Evolutionary conservation across 1,140 invertebrate genomes (phyloP).

Genomic region (Nasonia longicornis): DNA sequence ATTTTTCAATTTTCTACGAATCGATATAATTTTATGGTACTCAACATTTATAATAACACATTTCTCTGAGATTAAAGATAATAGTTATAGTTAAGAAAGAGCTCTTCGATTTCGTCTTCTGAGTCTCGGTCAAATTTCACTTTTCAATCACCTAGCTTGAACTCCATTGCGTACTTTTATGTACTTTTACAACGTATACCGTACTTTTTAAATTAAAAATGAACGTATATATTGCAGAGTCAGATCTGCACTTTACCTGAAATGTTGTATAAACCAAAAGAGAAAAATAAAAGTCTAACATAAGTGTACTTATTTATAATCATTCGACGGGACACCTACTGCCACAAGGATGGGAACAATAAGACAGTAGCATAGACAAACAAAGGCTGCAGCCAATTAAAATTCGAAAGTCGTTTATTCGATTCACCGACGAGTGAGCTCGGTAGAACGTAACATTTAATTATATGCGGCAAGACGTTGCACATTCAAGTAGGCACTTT

Average conservation of each 20-base stretch:
- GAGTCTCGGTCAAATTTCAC: conserved; percentile 9
- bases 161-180: conserved; percentile 15
- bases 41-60: too few relatives aligned
- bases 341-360: background rate
- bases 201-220: conserved; percentile 28
- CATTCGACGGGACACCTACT: background rate
- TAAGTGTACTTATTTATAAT: conserved; percentile 9
- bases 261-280: conserved; percentile 15
- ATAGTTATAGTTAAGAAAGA: background rate
- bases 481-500: conserved; percentile 32
- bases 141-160: conserved; percentile 21
- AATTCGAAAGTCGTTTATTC: conserved; percentile 41
- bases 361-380: background rate
- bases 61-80: too few relatives aligned
- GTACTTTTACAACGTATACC: conserved; percentile 31
- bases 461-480: conserved; percentile 36
- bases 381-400: background rate
- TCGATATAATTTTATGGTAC: too few relatives aligned
- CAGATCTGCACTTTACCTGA: conserved; percentile 9
- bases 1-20: too few relatives aligned
- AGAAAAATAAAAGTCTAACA: conserved; percentile 31
- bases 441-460: conserved; percentile 31
- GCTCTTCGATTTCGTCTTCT: conserved; percentile 29
- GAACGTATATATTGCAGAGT: background rate
- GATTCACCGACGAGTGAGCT: background rate